These are phyloP conservation scores for Butastur rufipennis DNA, from an alignment of 2,113 vertebrate species.

Conservation along the genomic window DNA sequence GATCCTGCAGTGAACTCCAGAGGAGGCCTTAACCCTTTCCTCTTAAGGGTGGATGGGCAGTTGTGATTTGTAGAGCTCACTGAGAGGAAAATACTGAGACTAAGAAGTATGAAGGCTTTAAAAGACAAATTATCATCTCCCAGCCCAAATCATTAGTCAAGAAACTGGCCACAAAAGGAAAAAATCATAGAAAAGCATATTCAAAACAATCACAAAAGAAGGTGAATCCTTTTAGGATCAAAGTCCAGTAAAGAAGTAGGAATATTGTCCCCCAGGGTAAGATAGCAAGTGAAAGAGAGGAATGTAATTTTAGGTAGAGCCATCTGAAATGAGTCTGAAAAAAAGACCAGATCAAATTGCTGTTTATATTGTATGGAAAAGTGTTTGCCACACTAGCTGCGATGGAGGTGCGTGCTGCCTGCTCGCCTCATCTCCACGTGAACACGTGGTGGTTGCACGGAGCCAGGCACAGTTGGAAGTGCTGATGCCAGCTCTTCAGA, in stretches of 20 bases:
- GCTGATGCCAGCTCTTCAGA: not conserved
- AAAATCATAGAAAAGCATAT: not conserved
- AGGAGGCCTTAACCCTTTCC: not conserved
- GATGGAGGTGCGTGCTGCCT: not conserved
- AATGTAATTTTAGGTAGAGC: not conserved
- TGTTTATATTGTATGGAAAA: not conserved
- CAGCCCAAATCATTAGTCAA: not conserved
- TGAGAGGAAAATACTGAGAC: not conserved
- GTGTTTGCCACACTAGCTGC: not conserved
- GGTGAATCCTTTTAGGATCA: not conserved
- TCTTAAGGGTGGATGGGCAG: not conserved
- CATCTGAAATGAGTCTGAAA: not conserved
- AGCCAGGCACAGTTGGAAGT: not conserved
- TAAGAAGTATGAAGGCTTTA: not conserved
- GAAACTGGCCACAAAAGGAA: not conserved
- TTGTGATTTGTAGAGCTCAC: not conserved
- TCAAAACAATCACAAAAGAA: not conserved
- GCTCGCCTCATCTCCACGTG: accelerated
- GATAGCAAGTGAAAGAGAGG: not conserved
- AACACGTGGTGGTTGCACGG: not conserved
- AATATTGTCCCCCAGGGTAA: not conserved
- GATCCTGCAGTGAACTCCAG: not conserved
- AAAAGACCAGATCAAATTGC: not conserved
- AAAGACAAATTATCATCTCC: not conserved
- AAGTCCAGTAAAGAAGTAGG: not conserved